A percentile compares a stretch with the other conserved stretches of the same genome.
These are phyloP conservation scores for Coracopsis vasa DNA, from an alignment of 2,113 vertebrate species.

Conservation along the genomic window DNA sequence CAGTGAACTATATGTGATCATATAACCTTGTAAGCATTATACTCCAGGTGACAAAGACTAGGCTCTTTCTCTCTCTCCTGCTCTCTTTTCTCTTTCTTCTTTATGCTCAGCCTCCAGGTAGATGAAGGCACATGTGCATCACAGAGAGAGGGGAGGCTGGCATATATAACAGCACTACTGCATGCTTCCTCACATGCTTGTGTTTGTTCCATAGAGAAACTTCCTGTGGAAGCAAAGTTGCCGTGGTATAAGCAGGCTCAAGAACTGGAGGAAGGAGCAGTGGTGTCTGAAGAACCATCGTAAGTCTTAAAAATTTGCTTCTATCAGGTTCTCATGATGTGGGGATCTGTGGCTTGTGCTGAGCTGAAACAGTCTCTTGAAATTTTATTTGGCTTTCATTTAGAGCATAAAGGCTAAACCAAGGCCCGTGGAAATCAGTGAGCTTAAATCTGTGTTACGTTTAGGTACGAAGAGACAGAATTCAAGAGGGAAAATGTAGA, in stretches of 20 bases:
- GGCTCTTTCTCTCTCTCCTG: background rate
- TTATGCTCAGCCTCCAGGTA: background rate
- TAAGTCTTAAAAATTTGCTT: slow-evolving; percentile 76
- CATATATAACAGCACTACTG: accelerated
- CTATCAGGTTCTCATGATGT: background rate
- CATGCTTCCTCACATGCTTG: background rate
- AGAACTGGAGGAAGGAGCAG: slow-evolving; percentile 87
- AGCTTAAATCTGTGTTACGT: background rate
- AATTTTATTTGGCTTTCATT: background rate
- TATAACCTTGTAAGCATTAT: accelerated
- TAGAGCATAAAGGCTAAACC: background rate
- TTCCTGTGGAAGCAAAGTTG: slow-evolving; percentile 91
- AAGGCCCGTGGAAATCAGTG: background rate
- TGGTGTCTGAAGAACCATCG: slow-evolving; percentile 88
- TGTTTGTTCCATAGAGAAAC: slow-evolving; percentile 79
- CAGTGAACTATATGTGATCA: background rate
- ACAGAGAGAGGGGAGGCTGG: background rate
- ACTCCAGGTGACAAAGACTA: background rate
- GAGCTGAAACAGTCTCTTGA: background rate
- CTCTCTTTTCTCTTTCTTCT: background rate
- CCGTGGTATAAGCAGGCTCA: slow-evolving; percentile 96
- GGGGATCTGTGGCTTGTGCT: background rate
- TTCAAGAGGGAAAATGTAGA: background rate
- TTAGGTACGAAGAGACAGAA: background rate
- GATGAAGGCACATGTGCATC: background rate